Conservation (phyloP, 2,113 vertebrate species). For the human region DNA sequence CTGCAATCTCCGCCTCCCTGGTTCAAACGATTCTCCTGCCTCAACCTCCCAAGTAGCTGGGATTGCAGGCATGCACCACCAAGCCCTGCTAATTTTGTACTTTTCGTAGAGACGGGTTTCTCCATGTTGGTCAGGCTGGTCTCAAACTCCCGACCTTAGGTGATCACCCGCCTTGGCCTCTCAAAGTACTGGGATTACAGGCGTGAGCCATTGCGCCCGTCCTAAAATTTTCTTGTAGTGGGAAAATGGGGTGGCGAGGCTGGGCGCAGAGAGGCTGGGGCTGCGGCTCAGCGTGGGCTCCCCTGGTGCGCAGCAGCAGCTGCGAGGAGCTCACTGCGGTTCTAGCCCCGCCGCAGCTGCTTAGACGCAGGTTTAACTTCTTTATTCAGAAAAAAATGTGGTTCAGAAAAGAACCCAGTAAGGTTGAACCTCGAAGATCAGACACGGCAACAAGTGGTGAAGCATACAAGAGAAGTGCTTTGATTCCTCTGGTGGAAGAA, state of each 20-base stretch:
- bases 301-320: not conserved
- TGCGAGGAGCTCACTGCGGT: constrained; percentile 25
- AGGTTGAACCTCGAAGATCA: constrained; percentile 83
- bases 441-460: constrained; percentile 70
- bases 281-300: constrained; percentile 49
- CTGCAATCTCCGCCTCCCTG: no score
- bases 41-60: no score
- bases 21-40: no score
- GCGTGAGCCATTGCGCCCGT: accelerated
- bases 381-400: constrained; percentile 85
- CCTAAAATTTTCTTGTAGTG: not conserved
- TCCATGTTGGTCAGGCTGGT: no score
- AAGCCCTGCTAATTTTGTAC: no score
- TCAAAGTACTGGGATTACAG: no score
- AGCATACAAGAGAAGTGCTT: constrained; percentile 67
- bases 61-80: no score
- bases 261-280: constrained; percentile 72
- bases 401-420: constrained; percentile 87
- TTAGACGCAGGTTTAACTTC: constrained; percentile 81
- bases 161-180: no score
- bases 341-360: constrained; percentile 42
- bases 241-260: constrained; percentile 83
- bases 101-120: no score
- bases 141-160: no score
- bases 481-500: constrained; percentile 74